Evolutionary conservation across 2,888 invertebrate species (phyloP), one percentile per base, ranked within the genome.

Genomic region (Liposcelis brunnea): DNA sequence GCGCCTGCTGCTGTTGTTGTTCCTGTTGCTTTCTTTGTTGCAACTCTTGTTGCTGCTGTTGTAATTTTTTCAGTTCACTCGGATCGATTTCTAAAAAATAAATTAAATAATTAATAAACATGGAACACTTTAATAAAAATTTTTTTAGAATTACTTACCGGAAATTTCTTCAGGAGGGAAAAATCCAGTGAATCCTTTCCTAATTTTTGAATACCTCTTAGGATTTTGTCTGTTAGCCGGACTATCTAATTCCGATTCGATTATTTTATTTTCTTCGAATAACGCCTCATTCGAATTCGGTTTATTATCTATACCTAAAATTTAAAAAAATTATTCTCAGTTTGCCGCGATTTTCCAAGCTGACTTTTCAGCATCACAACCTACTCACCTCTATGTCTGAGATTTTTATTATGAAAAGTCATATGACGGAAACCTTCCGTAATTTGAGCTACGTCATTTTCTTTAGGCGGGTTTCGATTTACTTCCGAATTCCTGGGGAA

Each of bases 21-120:
- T 52, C 51, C 31, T 49, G 49, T 10, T 52, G 59, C 48, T 54
- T 55, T 46, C 59, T 61, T 43, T 62, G 64, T 49, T 60, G 64
- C 60, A 58, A 62, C 55, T 58, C 49, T 11, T 46, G 33, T 33
- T 49, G 50, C 21, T 47, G 44, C 18, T 46, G 44, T 2, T 36
- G 45, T 16, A 46, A 42, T 12, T 43, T 48, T 11, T 37, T 46
- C 16, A 43, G 44, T 11, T 38, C 48, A 16, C 15, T 46, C 35
- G n/a, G 48, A 31, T 48, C 62, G 61, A 45, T 56, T 60, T 42
- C 61, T 62, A 38, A 21, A 52, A 52, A 37, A n/a, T n/a, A n/a
- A n/a, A n/a, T n/a, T n/a, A n/a, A n/a, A n/a, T n/a, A 36, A 12
- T 21, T 43, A 47, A 43, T 11, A 42, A 34, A 42, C 26, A 46